A percentile compares a stretch with the other conserved stretches of the same genome.
These are phyloP conservation scores for Physocephala rufipes DNA, from an alignment of 2,888 invertebrate species.

Conservation along the genomic window DNA sequence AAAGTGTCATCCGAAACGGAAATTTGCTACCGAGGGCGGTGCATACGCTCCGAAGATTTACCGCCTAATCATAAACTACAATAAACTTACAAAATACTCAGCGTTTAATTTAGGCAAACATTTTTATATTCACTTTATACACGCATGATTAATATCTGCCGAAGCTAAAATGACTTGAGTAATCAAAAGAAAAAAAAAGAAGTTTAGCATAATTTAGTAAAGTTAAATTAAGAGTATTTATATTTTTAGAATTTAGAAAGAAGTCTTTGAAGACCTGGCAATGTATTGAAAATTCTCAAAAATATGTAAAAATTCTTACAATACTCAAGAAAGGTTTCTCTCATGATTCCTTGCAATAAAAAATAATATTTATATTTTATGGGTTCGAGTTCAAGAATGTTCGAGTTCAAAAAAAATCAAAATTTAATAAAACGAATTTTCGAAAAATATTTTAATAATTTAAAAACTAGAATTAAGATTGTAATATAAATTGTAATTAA, in stretches of 20 bases:
- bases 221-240: neutral
- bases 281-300: conserved; percentile 7
- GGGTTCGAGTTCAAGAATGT: neutral
- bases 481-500: conserved; percentile 33
- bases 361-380: neutral
- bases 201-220: too few relatives aligned
- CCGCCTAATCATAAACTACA: conserved; percentile 63
- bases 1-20: conserved; percentile 89
- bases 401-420: conserved; percentile 5
- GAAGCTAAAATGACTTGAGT: too few relatives aligned
- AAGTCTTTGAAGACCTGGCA: neutral
- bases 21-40: conserved; percentile 86
- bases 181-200: too few relatives aligned
- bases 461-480: conserved; percentile 30
- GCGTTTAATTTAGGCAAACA: neutral
- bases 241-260: neutral
- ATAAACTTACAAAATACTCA: conserved; percentile 46
- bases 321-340: neutral
- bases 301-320: neutral
- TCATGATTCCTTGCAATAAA: neutral
- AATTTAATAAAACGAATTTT: neutral
- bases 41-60: conserved; percentile 73
- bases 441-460: neutral
- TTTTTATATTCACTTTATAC: too few relatives aligned
- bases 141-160: too few relatives aligned